phyloP scores from a whole-genome alignment of 1,140 invertebrate species.

The Sycophaga agraensis region DNA sequence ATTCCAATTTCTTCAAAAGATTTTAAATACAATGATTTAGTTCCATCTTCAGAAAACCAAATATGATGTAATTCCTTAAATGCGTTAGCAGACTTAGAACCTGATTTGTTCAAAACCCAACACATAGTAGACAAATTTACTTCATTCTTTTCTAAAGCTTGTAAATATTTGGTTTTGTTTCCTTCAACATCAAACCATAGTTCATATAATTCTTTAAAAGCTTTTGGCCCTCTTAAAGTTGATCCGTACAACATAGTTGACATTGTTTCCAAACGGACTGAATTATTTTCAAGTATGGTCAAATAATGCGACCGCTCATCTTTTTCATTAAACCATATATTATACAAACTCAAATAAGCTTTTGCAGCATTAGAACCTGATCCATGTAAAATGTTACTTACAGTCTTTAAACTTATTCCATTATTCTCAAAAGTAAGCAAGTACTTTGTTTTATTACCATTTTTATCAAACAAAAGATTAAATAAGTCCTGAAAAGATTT shows the following conservation, averaged over 20 bases:
- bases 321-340: slow-evolving; percentile 20
- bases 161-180: slow-evolving; percentile 35
- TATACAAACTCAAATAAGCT: slow-evolving; percentile 5
- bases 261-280: background rate
- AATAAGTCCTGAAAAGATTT: slow-evolving; percentile 32
- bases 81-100: slow-evolving; percentile 22
- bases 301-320: background rate
- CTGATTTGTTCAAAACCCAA: slow-evolving; percentile 24
- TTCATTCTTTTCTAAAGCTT: slow-evolving; percentile 27
- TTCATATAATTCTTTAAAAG: slow-evolving; percentile 33
- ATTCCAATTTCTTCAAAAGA: slow-evolving; percentile 13
- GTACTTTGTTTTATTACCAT: slow-evolving; percentile 34
- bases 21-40: slow-evolving; percentile 33
- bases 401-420: slow-evolving; percentile 7
- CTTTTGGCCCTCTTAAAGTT: slow-evolving; percentile 27
- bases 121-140: slow-evolving; percentile 24
- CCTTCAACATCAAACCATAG: slow-evolving; percentile 22
- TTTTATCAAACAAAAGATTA: slow-evolving; percentile 36
- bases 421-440: slow-evolving; percentile 17
- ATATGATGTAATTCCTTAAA: slow-evolving; percentile 36
- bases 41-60: slow-evolving; percentile 36
- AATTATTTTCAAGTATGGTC: background rate
- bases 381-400: slow-evolving; percentile 19
- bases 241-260: slow-evolving; percentile 24
- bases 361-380: background rate